A percentile compares a stretch with the other conserved stretches of the same genome.
phyloP scores from a whole-genome alignment of 2,888 invertebrate genomes.

The Lycocerus yunnanus region DNA sequence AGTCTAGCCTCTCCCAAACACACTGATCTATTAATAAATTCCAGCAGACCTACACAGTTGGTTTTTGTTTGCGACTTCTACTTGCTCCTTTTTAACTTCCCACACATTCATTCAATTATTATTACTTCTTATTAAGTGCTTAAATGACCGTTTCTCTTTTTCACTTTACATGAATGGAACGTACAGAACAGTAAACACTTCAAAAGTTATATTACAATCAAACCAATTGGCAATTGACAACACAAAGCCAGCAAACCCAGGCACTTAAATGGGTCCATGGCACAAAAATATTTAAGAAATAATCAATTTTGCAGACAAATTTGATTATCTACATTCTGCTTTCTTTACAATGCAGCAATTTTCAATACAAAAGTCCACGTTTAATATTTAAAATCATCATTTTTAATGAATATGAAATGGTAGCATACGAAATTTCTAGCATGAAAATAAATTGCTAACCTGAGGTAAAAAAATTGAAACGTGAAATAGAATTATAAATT shows the following conservation, averaged over 20 bases:
- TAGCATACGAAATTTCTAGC: background rate
- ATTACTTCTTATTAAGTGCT: constrained; percentile 16
- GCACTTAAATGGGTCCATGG: background rate
- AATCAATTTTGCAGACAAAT: background rate
- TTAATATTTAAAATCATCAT: background rate
- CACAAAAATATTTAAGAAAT: background rate
- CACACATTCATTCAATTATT: constrained; percentile 39
- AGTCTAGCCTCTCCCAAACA: constrained; percentile 43
- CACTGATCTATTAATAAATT: constrained; percentile 53
- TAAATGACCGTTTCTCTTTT: constrained; percentile 19
- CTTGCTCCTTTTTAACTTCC: constrained; percentile 42
- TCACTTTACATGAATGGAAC: background rate
- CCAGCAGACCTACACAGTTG: constrained; percentile 49
- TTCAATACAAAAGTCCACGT: background rate
- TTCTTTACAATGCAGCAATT: background rate
- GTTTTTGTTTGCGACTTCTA: constrained; percentile 47
- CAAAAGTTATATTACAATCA: background rate
- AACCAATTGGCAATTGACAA: background rate
- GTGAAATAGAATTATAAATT: background rate
- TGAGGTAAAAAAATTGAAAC: background rate
- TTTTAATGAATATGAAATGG: background rate
- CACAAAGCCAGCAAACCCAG: background rate
- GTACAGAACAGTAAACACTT: background rate
- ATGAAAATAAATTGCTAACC: background rate
- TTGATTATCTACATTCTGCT: background rate